Percentiles rank a stretch among this genome's conserved stretches.
Conservation (phyloP, 2,888 invertebrate species). For the Cryptus armator region DNA sequence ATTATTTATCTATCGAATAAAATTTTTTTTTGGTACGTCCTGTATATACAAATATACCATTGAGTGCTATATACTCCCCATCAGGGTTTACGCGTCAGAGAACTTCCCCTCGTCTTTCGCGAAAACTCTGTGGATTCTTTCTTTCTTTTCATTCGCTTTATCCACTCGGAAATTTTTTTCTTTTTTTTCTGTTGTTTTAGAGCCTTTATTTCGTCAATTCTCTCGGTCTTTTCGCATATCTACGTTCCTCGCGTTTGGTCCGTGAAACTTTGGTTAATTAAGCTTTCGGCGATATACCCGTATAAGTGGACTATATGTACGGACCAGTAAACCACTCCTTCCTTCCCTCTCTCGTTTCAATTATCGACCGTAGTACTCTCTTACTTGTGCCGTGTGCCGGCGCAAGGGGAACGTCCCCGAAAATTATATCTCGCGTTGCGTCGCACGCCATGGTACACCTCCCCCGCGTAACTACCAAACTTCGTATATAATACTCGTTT, state of each 20-base stretch:
- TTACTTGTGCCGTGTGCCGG: constrained; percentile 12
- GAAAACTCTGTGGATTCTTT: constrained; percentile 49
- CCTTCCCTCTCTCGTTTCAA: constrained; percentile 33
- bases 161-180: neutral
- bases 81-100: constrained; percentile 42
- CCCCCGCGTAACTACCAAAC: constrained; percentile 1
- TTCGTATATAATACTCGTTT: constrained; percentile 16
- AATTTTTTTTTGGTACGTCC: constrained; percentile 12
- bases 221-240: neutral
- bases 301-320: neutral
- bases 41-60: constrained; percentile 9
- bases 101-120: constrained; percentile 60
- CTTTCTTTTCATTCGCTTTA: constrained; percentile 8
- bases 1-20: neutral
- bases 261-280: constrained; percentile 58
- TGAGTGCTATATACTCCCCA: constrained; percentile 14
- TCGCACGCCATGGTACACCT: constrained; percentile 5
- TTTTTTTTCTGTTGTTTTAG: neutral
- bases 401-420: constrained; percentile 49
- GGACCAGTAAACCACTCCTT: constrained; percentile 21
- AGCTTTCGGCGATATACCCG: constrained; percentile 34
- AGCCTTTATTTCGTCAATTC: constrained; percentile 13
- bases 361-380: constrained; percentile 58
- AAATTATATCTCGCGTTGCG: constrained; percentile 54
- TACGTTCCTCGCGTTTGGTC: neutral